Base-by-base conservation (phyloP, 2,113 vertebrate species). In the Xenopus borealis region DNA sequence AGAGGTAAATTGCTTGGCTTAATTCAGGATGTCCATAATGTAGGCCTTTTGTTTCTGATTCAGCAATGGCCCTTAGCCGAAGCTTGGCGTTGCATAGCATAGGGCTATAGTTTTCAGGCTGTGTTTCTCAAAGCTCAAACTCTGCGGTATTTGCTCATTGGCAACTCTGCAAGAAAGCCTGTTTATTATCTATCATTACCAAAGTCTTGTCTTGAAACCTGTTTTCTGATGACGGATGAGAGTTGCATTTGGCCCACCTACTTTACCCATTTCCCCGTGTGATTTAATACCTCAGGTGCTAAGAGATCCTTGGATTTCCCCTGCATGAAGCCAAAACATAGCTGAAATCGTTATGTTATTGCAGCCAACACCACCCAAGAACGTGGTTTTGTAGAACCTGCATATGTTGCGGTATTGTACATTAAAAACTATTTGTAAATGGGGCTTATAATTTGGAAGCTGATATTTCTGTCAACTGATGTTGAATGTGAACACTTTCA, bases 171-270 rank as follows among this genome's bases (percentile, higher is more conserved):
- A 62, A 8, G 17, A 44, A 69, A 62, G 57, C 45, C 65, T 75
- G 65, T 75, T 75, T 46, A 62, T 69, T 75, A 47, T 75, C 72
- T 68, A 53, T 67, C 53, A 61, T 46, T 75, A 17, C 46, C 30
- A 27, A 47, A 62, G 18, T 45, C 47, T 58, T 55, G 14, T 16
- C 16, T n/a, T 55, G 53, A 55, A 55, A 55, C 53, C 53, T 55
- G 17, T 55, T 55, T 55, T 55, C 7, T 45, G 47, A 72, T 72
- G 71, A 64, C 47, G 46, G 62, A 72, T 72, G 71, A 72, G 47
- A 72, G 55, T 47, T 52, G 11, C 33, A 40, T 65, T 62, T 62
- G 46, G 19, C 59, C 17, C 20, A 46, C 62, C 70, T 72, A 18
- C 19, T 72, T 40, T 65, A 27, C 27, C 69, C 57, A 23, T 46